Evolutionary conservation across 1,140 invertebrate species (phyloP), one percentile per base, ranked within the genome.

Genomic region (Bombus pyrosoma): DNA sequence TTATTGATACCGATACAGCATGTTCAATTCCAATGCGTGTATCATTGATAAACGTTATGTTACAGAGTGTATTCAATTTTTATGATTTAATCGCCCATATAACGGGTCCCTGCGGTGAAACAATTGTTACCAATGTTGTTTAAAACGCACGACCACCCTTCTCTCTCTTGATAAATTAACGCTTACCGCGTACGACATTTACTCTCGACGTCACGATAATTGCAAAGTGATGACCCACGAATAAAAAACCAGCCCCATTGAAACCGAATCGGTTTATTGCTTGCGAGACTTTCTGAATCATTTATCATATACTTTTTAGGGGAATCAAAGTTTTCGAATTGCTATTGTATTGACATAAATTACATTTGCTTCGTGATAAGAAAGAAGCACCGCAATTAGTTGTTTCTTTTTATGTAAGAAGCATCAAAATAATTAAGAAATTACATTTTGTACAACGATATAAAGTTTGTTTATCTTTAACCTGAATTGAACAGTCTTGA

Each of bases 101-200:
- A 86, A 83, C 57, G 69, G 78, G 41, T 83, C 77, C 41, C 69
- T n/a, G 34, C 32, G 15, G 32, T 43, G 41, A 64, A 74, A 43
- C n/a, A 37, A 57, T 87, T 37, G 32, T 57, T 69, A 43, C 53
- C 34, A 75, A 71, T 47, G 81, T 84, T 53, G 71, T 57, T 74
- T 39, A 62, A 62, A 87, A 34, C 25, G 37, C 73, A 76, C 64
- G 57, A 39, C 28, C 59, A 10, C n/a, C 41, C 22, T 9, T 39
- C 47, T 39, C 53, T 28, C 41, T 76, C 34, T 72, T 77, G 85
- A 87, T 66, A 64, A 83, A 88, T 88, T 79, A 88, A 87, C 39
- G 76, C 43, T 62, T 62, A 25, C 69, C 53, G 59, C 15, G 9
- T 47, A 43, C 53, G 62, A 43, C 68, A 68, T 62, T 64, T 39